Evolutionary conservation across 2,797 vertebrate species (phyloP).

Genomic region (Antennarius maculatus): DNA sequence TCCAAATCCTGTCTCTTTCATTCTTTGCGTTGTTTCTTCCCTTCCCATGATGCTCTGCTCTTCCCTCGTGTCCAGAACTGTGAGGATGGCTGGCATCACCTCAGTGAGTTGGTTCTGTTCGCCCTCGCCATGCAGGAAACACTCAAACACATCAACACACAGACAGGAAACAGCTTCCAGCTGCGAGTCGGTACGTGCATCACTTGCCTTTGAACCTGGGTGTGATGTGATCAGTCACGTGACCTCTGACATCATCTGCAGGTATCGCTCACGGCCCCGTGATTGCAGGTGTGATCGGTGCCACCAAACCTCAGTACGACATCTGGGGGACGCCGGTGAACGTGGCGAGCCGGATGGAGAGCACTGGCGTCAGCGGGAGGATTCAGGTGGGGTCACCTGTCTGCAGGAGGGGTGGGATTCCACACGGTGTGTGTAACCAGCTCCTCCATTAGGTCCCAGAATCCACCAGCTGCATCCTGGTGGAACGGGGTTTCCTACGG

Average conservation of each 20-base stretch:
- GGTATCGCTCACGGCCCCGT: constrained; percentile 98
- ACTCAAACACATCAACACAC: constrained; percentile 99
- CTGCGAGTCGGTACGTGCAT: constrained; percentile 90
- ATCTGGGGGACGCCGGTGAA: constrained; percentile 99
- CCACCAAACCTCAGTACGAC: constrained; percentile 98
- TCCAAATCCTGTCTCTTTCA: too few relatives aligned
- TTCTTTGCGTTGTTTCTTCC: too few relatives aligned
- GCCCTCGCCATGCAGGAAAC: constrained; percentile 96
- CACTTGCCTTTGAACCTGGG: too few relatives aligned
- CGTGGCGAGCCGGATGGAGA: constrained; percentile 97
- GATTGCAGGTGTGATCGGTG: constrained; percentile 95
- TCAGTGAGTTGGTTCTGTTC: constrained; percentile 95
- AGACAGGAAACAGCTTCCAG: constrained; percentile 98
- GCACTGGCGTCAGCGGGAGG: constrained; percentile 94
- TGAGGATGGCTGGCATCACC: constrained; percentile 96
- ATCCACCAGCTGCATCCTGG: constrained; percentile 54
- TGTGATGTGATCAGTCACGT: too few relatives aligned
- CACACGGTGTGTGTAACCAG: too few relatives aligned
- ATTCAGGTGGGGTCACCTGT: constrained; percentile 85
- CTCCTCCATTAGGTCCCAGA: constrained; percentile 50
- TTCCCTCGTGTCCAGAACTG: constrained; percentile 83
- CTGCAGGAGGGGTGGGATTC: too few relatives aligned
- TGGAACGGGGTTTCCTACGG: constrained; percentile 55
- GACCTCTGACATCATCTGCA: constrained; percentile 44
- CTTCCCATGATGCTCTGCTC: constrained; percentile 5